Evolutionary conservation across 2,797 vertebrate genomes (phyloP).

Genomic region (Hylomyscus alleni): DNA sequence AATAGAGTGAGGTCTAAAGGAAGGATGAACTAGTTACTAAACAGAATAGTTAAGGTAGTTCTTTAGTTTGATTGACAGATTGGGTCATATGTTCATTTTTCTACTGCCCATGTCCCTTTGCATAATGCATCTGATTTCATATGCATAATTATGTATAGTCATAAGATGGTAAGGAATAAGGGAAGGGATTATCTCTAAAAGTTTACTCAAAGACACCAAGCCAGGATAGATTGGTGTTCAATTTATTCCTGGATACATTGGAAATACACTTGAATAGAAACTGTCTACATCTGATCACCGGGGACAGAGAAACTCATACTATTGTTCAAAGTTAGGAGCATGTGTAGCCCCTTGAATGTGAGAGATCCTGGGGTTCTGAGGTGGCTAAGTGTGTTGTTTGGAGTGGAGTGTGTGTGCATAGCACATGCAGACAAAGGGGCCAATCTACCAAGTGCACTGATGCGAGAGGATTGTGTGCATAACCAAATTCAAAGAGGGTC

Average conservation of each 20-base stretch:
- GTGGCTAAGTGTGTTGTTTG: not conserved
- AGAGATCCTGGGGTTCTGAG: not conserved
- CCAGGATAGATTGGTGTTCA: not conserved
- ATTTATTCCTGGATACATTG: not conserved
- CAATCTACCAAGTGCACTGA: not conserved
- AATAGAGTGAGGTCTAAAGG: not conserved
- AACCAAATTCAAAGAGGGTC: not conserved
- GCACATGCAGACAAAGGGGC: not conserved
- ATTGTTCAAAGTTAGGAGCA: not conserved
- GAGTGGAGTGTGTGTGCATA: not conserved
- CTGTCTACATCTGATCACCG: not conserved
- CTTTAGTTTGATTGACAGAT: not conserved
- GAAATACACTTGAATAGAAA: not conserved
- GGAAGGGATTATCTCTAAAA: not conserved
- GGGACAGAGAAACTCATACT: not conserved
- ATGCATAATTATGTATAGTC: not conserved
- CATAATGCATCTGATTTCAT: not conserved
- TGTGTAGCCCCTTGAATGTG: not conserved
- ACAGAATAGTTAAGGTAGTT: not conserved
- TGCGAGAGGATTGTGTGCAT: not conserved
- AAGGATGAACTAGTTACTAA: not conserved
- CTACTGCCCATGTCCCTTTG: not conserved
- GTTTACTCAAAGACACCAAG: not conserved
- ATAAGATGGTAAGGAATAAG: not conserved
- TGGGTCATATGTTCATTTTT: not conserved